Percentiles rank a stretch among this genome's conserved stretches.
Conservation (phyloP, 2,113 vertebrate species). For the Larimichthys crocea region DNA sequence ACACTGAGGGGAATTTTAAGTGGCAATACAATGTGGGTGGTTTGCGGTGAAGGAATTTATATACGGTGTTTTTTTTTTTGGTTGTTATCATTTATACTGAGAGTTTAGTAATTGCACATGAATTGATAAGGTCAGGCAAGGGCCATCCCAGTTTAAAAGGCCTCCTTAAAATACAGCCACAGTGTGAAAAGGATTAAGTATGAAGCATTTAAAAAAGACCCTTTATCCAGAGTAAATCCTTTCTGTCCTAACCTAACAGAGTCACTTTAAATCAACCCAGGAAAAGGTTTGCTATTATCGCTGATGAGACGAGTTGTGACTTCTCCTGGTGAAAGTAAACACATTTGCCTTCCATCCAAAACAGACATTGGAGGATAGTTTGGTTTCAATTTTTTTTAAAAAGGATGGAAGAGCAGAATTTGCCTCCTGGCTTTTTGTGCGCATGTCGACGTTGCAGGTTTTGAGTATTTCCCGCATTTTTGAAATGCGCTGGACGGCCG, state of each 20-base stretch:
- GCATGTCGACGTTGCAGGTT: constrained; percentile 2
- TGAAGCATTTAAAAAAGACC: constrained; percentile 29
- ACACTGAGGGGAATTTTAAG: constrained; percentile 65
- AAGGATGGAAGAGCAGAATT: constrained; percentile 15
- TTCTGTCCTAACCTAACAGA: constrained; percentile 45
- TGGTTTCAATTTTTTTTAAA: background rate
- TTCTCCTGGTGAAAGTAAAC: constrained; percentile 34
- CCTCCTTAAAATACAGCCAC: background rate
- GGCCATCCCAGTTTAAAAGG: constrained; percentile 3
- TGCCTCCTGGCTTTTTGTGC: constrained; percentile 25
- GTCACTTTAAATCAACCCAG: constrained; percentile 51
- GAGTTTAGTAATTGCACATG: background rate
- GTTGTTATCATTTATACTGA: constrained; percentile 8
- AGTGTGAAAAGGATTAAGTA: background rate
- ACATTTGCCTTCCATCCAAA: constrained; percentile 28
- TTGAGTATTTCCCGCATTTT: constrained; percentile 22
- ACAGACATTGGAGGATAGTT: constrained; percentile 20
- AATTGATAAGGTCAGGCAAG: constrained; percentile 3
- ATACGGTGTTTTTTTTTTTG: background rate
- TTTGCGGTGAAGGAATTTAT: constrained; percentile 2
- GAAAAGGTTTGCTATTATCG: constrained; percentile 34
- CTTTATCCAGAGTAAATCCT: constrained; percentile 35
- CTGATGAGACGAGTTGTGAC: constrained; percentile 60
- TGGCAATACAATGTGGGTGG: constrained; percentile 39
- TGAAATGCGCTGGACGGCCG: background rate